Base-by-base conservation (phyloP, 2,888 invertebrate genomes). In the Xylota sylvarum region DNA sequence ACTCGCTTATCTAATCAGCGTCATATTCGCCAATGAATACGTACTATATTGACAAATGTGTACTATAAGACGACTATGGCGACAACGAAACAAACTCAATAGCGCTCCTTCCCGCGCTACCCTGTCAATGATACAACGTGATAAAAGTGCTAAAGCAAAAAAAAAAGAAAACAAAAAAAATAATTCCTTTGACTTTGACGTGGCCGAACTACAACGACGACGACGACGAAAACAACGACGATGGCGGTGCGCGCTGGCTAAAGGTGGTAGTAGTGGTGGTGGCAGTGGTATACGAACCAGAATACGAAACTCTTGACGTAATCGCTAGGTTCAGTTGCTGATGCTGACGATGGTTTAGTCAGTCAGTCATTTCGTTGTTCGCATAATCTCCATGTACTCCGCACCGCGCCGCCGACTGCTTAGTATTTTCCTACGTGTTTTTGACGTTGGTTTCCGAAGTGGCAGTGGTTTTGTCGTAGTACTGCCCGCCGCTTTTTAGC, bases 281-380 rank as follows among this genome's bases (percentile, higher is more conserved):
- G 69, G 56, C 37, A 37, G n/a, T 48, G 50, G 37, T 55, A 69
- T 60, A 73, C 60, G 19, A 70, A 43, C 48, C 35, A 48, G 80
- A 86, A 81, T 86, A 77, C 86, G 69, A 86, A 81, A 86, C 81
- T 60, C 72, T 77, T 86, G 86, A 86, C 86, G 86, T 86, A 86
- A 86, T 86, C 86, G 67, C 70, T 86, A 58, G 67, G 55, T 73
- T 77, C 60, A 82, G 72, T 81, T 81, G 60, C 72, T 82, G 86
- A 81, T 86, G 86, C 77, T 86, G 81, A 77, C 77, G 76, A 62
- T 62, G 67, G 58, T 70, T 70, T 70, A 35, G 48, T 85, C 70
- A 80, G 84, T 76, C 74, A 85, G 56, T 80, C 80, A 80, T 76
- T 76, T 80, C 56, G 70, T 70, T 76, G 56, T 70, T 83, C 73